Conservation (phyloP, 2,113 vertebrate genomes). For the Eulacestoma nigropectus region DNA sequence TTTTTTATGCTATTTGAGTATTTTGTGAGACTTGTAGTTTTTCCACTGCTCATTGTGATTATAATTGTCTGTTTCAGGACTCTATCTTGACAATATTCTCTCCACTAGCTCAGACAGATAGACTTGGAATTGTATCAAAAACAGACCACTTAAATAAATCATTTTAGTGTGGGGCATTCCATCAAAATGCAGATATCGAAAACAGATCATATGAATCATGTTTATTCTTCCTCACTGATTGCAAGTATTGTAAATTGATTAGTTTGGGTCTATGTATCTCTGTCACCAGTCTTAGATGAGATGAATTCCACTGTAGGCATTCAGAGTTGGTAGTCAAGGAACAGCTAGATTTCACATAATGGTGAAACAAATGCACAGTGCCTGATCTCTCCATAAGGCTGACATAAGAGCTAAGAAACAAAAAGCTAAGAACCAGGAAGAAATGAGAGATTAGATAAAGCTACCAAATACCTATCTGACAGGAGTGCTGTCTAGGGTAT, state of each 20-base stretch:
- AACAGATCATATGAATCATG: neutral
- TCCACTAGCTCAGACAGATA: neutral
- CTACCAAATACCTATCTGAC: neutral
- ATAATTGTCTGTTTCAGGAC: neutral
- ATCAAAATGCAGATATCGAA: neutral
- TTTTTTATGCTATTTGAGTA: neutral
- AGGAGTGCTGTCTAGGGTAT: neutral
- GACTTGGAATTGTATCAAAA: neutral
- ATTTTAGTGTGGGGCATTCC: neutral
- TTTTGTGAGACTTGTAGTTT: neutral
- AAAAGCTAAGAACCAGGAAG: neutral
- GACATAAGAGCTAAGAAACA: neutral
- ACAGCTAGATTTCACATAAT: neutral
- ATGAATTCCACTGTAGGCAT: neutral
- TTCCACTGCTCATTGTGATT: neutral
- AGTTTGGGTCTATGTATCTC: neutral
- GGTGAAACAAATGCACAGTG: neutral
- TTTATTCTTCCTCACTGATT: neutral
- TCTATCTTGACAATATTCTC: neutral
- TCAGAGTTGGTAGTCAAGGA: neutral
- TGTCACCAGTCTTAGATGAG: neutral
- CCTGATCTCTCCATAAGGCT: neutral
- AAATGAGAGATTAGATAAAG: neutral
- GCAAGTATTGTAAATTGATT: neutral
- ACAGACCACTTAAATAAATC: neutral